phyloP scores from a whole-genome alignment of 2,113 vertebrate genomes.

The Drymodes brunneopygia region DNA sequence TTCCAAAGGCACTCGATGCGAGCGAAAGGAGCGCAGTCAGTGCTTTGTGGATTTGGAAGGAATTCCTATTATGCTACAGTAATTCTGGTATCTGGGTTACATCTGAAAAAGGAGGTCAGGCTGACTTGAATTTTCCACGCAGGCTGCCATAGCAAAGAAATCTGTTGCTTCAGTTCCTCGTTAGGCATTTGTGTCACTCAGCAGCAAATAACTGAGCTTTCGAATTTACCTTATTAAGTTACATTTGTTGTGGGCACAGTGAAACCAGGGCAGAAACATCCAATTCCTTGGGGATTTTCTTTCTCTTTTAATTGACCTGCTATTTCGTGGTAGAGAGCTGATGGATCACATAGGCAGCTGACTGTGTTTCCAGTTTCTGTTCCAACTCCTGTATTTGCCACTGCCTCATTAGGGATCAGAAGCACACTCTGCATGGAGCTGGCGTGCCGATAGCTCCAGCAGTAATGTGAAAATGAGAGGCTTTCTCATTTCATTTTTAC shows the following conservation, averaged over 20 bases:
- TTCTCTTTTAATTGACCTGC: constrained; percentile 57
- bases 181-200: constrained; percentile 27
- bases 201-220: constrained; percentile 6
- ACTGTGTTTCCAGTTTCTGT: constrained; percentile 54
- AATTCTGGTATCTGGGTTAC: constrained; percentile 68
- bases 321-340: background rate
- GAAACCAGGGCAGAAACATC: constrained; percentile 11
- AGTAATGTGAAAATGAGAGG: constrained; percentile 50
- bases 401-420: constrained; percentile 49
- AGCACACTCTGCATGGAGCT: constrained; percentile 21
- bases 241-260: constrained; percentile 49
- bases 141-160: constrained; percentile 54
- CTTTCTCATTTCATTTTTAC: constrained; percentile 52
- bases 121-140: constrained; percentile 67
- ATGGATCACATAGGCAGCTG: constrained; percentile 40
- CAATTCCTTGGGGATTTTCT: background rate
- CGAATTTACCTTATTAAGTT: constrained; percentile 29
- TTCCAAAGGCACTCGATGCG: background rate
- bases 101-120: constrained; percentile 66
- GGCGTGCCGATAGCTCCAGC: background rate
- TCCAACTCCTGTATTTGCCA: constrained; percentile 52
- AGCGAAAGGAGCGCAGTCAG: background rate
- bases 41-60: constrained; percentile 68
- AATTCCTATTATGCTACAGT: constrained; percentile 69
- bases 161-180: constrained; percentile 60